Base-by-base conservation (phyloP, 1,140 invertebrate genomes). In the Drosophila nikananu region DNA sequence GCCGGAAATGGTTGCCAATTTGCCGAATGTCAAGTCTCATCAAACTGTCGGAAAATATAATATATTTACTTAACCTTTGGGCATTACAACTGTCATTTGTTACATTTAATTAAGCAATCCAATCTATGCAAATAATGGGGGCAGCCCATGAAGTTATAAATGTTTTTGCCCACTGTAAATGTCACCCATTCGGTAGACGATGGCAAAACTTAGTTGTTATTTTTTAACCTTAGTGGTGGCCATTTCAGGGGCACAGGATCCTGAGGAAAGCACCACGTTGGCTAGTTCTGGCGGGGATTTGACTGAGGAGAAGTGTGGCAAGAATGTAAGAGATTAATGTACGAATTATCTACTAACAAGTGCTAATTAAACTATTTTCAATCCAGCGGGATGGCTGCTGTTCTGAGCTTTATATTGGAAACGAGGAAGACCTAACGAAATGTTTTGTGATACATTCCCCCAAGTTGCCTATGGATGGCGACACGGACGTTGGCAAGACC, bases 41-140 rank as follows among this genome's bases (percentile, higher is more conserved):
- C 30, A 51, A 49, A 51, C 21, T 42, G n/a, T 72, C 44, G 7
- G 8, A 25, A 27, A 51, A 35, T 60, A 23, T 5, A 8, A 27
- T 52, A 51, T 30, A 52, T 48, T 55, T 66, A 15, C 23, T 37
- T 12, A 37, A 12, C 2, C 12, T 62, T 62, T 66, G 4, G 12
- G 6, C n/a, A 61, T 77, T 52, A 41, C 39, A 51, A 51, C 12
- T 41, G 52, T 27, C 55, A 67, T 72, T 66, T 60, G 73, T 74
- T 82, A 77, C 80, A 82, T 67, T 74, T 39, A 82, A 82, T 82
- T 82, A 82, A 63, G 59, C 67, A 71, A 82, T 64, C 37, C 46
- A 57, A 74, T 65, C 59, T 59, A 19, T 30, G 19, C 12, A 37
- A 39, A 21, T 55, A 58, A 67, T 48, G 41, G n/a, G 41, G 12